Percentiles rank a stretch among this genome's conserved stretches.
Evolutionary conservation across 2,113 vertebrate species (phyloP).

Genomic region (Gasterosteus nipponicus): DNA sequence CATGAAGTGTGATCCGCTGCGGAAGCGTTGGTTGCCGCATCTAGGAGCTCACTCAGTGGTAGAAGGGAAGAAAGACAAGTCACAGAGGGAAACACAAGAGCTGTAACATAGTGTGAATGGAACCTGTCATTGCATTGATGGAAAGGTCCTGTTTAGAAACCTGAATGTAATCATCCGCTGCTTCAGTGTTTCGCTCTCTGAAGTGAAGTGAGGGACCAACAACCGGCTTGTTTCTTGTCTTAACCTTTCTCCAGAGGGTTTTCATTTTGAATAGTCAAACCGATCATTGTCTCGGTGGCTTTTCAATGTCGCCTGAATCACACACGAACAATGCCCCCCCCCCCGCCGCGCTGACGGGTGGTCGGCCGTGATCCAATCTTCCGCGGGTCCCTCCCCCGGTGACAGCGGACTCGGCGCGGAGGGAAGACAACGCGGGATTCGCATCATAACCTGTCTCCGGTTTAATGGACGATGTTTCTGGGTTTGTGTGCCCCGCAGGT

Average conservation of each 20-base stretch:
- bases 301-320: constrained; percentile 1
- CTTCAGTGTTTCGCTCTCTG: not conserved
- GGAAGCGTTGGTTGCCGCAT: too few relatives aligned
- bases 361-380: constrained; percentile 50
- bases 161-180: not conserved
- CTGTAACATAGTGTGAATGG: not conserved
- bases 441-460: constrained; percentile 63
- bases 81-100: too few relatives aligned
- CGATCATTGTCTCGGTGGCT: not conserved
- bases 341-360: constrained; percentile 53
- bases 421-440: constrained; percentile 56
- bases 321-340: constrained; percentile 21
- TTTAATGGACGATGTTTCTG: constrained; percentile 64
- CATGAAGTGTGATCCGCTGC: too few relatives aligned
- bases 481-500: constrained; percentile 85
- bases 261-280: not conserved
- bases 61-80: too few relatives aligned
- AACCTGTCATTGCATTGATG: not conserved
- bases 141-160: not conserved
- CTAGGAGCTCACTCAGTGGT: too few relatives aligned
- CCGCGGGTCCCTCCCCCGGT: constrained; percentile 21
- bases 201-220: not conserved
- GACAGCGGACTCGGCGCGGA: constrained; percentile 66
- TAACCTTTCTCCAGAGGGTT: not conserved
- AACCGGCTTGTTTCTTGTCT: not conserved